Conservation (phyloP, 2,797 vertebrate genomes). For the Microcaecilia unicolor region DNA sequence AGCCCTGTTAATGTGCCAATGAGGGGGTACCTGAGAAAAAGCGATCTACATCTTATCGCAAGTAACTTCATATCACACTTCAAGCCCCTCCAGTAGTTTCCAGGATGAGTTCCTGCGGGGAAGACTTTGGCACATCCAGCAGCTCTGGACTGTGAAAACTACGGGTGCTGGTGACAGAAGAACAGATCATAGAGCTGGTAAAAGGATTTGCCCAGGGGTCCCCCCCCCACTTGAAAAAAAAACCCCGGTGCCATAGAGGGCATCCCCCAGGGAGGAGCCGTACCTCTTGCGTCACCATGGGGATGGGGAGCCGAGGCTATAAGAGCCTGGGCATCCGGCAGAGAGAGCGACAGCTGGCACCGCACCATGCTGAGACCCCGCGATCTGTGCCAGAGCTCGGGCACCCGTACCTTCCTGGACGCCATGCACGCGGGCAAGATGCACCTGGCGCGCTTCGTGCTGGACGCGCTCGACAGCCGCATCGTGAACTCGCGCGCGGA, state of each 20-base stretch:
- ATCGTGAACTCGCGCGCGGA: slow-evolving; percentile 81
- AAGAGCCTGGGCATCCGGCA: background rate
- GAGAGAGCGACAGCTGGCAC: too few species aligned
- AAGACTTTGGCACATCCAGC: background rate
- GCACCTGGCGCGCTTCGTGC: slow-evolving; percentile 80
- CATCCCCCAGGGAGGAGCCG: too few species aligned
- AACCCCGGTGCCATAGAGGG: too few species aligned
- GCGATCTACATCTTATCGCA: too few species aligned
- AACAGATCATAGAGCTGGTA: slow-evolving; percentile 6
- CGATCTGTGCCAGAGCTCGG: slow-evolving; percentile 79
- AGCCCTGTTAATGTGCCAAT: too few species aligned
- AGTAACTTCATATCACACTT: too few species aligned
- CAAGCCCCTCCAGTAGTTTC: background rate
- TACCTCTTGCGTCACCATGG: background rate
- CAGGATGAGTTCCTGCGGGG: too few species aligned
- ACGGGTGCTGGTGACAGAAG: too few species aligned
- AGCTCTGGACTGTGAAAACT: background rate
- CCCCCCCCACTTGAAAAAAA: slow-evolving; percentile 20
- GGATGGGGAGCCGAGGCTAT: background rate
- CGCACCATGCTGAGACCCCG: slow-evolving; percentile 74
- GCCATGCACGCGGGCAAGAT: slow-evolving; percentile 82
- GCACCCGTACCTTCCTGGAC: slow-evolving; percentile 79
- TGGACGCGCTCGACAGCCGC: slow-evolving; percentile 80
- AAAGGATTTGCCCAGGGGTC: slow-evolving; percentile 15
- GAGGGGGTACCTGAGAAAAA: too few species aligned